Percentiles rank a stretch among this genome's conserved stretches.
Conservation (phyloP, 2,888 invertebrate genomes). For the Amitus sp. region DNA sequence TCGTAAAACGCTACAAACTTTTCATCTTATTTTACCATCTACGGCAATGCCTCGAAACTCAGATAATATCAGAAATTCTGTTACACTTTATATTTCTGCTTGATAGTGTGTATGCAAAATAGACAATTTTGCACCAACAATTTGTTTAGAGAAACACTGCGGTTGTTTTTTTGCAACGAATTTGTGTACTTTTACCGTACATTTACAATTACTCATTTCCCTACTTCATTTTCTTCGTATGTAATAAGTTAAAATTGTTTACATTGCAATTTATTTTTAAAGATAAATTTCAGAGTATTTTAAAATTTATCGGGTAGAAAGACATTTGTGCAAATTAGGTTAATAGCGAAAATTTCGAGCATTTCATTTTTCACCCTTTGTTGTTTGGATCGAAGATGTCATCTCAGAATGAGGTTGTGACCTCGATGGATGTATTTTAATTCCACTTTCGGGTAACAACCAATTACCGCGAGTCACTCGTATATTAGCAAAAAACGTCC, state of each 20-base stretch:
- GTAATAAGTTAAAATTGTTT: too few relatives aligned
- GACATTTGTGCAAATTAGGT: slow-evolving; percentile 1
- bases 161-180: too few relatives aligned
- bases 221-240: too few relatives aligned
- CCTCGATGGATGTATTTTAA: neutral
- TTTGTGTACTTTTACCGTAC: too few relatives aligned
- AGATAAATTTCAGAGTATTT: too few relatives aligned
- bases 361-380: slow-evolving; percentile 1
- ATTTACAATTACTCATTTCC: too few relatives aligned
- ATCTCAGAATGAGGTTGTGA: neutral
- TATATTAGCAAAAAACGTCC: neutral
- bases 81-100: neutral
- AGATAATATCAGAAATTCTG: neutral
- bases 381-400: neutral
- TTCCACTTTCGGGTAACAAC: neutral
- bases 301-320: too few relatives aligned
- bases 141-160: neutral
- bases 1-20: neutral
- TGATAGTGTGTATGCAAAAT: neutral
- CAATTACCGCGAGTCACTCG: slow-evolving; percentile 1
- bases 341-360: neutral
- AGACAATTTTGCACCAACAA: neutral
- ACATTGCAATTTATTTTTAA: too few relatives aligned
- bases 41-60: neutral
- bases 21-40: neutral